Evolutionary conservation across 2,888 invertebrate genomes (phyloP), one percentile per base, ranked within the genome.

Genomic region (Acleris sparsana): DNA sequence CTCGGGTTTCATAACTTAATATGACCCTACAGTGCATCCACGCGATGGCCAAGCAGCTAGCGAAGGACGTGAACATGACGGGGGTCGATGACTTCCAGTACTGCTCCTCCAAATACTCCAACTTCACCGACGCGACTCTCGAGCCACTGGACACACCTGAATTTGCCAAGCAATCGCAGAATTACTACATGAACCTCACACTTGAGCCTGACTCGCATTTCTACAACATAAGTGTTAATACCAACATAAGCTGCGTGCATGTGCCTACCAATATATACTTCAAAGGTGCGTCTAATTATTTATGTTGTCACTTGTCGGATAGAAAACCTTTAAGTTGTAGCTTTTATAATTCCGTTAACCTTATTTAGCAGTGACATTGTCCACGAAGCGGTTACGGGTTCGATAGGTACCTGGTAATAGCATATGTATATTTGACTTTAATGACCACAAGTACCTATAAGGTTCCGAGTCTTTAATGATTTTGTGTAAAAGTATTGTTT

Each of bases 201-300:
- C 82, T 97, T 22, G 95, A 95, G 77, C 93, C 93, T 64, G 96
- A 97, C 80, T 95, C 96, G 0, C 97, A 97, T 84, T 98, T 98
- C 87, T 97, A 97, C 84, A 95, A 97, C 80, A 95, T 97, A 69
- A 94, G 95, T 46, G 96, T 97, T 16, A 97, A 97, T 83, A 96
- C 96, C 13, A 94, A 93, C 64, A 94, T 94, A 75, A 97, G 97
- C 80, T 96, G 98, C 70, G 97, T 99, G 58, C 99, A 99, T 85
- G 96, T 99, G 29, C 99, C 99, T 5, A 97, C 98, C 39, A 98
- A 98, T 91, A 96, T 99, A 66, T 98, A 95, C 89, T 98, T 97
- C 84, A 93, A 94, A 93, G 94, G 97, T 96, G 77, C 72, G 53
- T 46, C 20, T 43, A 39, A 9, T 4, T 6, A 22, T 5, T n/a